Percentiles rank a stretch among this genome's conserved stretches.
These are phyloP conservation scores for Petrocephalus zakoni DNA, from an alignment of 2,113 vertebrate genomes.

Conservation along the genomic window DNA sequence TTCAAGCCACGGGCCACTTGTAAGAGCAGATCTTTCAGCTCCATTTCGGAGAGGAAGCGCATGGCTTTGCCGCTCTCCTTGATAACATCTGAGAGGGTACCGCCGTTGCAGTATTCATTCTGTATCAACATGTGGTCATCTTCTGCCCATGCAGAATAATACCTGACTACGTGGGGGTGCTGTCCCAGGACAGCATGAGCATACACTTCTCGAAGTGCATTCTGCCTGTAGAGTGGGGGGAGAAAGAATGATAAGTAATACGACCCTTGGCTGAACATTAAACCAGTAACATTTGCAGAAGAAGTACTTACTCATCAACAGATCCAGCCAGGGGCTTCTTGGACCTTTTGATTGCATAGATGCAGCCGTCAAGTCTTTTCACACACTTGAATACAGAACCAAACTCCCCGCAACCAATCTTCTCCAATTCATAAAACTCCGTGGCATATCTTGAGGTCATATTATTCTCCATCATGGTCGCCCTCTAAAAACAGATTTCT, in stretches of 20 bases:
- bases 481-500: constrained; percentile 63
- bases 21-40: constrained; percentile 85
- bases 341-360: constrained; percentile 92
- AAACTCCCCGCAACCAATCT: constrained; percentile 87
- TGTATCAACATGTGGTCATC: constrained; percentile 99
- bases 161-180: constrained; percentile 92
- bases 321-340: constrained; percentile 95
- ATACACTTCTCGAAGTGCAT: constrained; percentile 92
- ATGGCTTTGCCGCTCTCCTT: constrained; percentile 80
- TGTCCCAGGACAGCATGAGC: constrained; percentile 95
- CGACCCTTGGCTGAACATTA: no score
- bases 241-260: background rate
- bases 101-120: constrained; percentile 96
- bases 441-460: constrained; percentile 91
- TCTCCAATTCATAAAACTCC: constrained; percentile 91
- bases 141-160: constrained; percentile 97
- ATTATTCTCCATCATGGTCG: constrained; percentile 94
- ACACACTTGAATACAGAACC: constrained; percentile 93
- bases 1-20: constrained; percentile 88
- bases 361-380: constrained; percentile 88
- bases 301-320: constrained; percentile 85
- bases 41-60: constrained; percentile 75
- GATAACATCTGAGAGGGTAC: constrained; percentile 88
- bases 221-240: constrained; percentile 66
- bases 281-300: background rate